Percentiles rank a stretch among this genome's conserved stretches.
Evolutionary conservation across 2,113 vertebrate genomes (phyloP).

Genomic region (Athene cunicularia): DNA sequence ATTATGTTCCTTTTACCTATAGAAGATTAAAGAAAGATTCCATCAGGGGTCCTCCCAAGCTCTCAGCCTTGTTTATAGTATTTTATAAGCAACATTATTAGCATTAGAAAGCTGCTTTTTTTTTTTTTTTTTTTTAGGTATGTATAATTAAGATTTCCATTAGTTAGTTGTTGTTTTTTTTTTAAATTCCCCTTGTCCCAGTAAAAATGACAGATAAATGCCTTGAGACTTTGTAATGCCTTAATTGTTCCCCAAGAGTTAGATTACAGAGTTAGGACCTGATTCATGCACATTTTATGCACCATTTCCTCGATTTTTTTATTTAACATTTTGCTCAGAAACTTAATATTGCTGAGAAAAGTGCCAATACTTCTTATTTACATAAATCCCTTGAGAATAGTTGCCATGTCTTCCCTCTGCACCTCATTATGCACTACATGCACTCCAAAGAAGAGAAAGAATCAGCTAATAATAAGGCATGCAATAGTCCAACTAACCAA

Average conservation of each 20-base stretch:
- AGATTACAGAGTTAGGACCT: slow-evolving; percentile 48
- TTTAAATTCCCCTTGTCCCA: slow-evolving; percentile 36
- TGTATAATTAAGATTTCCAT: slow-evolving; percentile 69
- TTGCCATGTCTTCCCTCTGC: neutral
- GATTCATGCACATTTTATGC: slow-evolving; percentile 61
- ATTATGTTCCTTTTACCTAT: neutral
- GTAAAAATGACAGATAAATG: slow-evolving; percentile 69
- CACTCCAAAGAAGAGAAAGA: slow-evolving; percentile 12
- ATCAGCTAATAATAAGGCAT: neutral
- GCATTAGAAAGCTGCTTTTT: neutral
- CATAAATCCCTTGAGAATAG: neutral
- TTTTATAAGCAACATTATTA: slow-evolving; percentile 27
- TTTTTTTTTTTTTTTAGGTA: slow-evolving; percentile 37
- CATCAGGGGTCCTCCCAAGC: neutral
- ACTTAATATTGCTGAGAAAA: slow-evolving; percentile 19
- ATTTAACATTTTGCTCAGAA: slow-evolving; percentile 42
- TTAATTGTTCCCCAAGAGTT: slow-evolving; percentile 65
- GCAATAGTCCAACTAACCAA: neutral
- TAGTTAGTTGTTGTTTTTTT: neutral
- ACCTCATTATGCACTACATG: slow-evolving; percentile 4
- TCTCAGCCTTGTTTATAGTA: neutral
- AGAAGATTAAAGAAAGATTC: neutral
- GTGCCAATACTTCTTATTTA: slow-evolving; percentile 44
- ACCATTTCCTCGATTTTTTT: slow-evolving; percentile 42
- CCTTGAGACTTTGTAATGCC: slow-evolving; percentile 48